phyloP scores from a whole-genome alignment of 92 coral and sea anemone species.

The Porites evermanni region DNA sequence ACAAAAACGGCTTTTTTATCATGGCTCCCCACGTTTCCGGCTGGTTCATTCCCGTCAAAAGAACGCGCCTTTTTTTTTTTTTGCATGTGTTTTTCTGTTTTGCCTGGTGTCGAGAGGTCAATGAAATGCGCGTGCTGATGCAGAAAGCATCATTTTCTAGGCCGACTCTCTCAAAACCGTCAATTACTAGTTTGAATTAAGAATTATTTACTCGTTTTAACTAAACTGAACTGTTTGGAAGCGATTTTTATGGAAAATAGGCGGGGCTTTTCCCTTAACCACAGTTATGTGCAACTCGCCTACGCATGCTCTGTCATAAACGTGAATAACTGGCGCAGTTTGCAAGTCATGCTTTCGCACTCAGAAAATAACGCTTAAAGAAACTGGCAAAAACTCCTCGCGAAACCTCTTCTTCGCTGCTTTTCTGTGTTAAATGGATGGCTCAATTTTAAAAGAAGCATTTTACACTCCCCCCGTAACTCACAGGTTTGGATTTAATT shows the following conservation, averaged over 20 bases:
- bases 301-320: constrained; percentile 34
- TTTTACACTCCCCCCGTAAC: constrained; percentile 2
- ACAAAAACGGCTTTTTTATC: constrained; percentile 10
- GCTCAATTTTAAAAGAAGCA: constrained; percentile 5
- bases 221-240: background rate
- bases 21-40: constrained; percentile 20
- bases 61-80: too few species aligned
- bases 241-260: constrained; percentile 1
- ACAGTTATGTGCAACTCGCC: constrained; percentile 34
- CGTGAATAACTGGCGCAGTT: background rate
- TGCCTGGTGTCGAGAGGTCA: constrained; percentile 29
- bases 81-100: background rate
- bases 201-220: background rate
- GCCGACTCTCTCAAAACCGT: background rate
- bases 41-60: background rate
- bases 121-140: constrained; percentile 5
- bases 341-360: constrained; percentile 29
- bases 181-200: background rate
- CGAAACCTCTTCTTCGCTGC: background rate
- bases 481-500: constrained; percentile 33
- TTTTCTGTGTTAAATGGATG: constrained; percentile 19
- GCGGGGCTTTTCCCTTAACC: constrained; percentile 38
- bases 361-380: background rate
- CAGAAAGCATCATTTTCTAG: background rate
- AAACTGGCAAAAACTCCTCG: constrained; percentile 13